Base-by-base conservation (phyloP, 2,113 vertebrate species). In the Mustela lutreola region DNA sequence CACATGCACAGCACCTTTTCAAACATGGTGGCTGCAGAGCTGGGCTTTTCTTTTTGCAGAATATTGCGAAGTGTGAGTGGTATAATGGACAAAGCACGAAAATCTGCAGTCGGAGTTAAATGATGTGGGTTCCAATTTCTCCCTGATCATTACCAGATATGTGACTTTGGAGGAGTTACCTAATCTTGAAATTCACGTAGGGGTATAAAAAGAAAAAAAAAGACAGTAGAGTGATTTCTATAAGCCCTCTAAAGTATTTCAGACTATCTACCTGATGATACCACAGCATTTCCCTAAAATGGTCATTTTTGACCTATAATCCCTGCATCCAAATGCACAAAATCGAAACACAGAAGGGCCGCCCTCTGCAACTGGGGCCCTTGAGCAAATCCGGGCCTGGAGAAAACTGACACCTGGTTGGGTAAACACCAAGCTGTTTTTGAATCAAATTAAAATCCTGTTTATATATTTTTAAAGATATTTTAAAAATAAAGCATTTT, bases 391-490 rank as follows among this genome's bases (percentile, higher is more conserved):
- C 63, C 10, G 26, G 26, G 22, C n/a, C 63, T 24, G 5, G 33
- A 36, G 12, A 92, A 26, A 96, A 63, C 7, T 7, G 1, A 84
- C 50, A 84, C 86, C 28, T 92, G 31, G 24, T 33, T 91, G 39
- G 33, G 42, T 42, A 84, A 94, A 83, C 11, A 63, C 18, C 65
- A 65, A 76, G 36, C 65, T 60, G 36, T 45, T 81, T 95, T 80
- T 31, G 60, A 85, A 73, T 71, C n/a, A 95, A 95, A 53, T 83
- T 36, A 85, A 91, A 97, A 86, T 73, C 2, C 39, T 91, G 24
- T 45, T 67, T 94, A 63, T 53, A 63, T 70, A 63, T 91, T 94
- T 91, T 50, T 11, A 39, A 50, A 80, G 48, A 58, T 65, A 78
- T 53, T 78, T 82, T 73, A 56, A 39, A 86, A 76, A 12, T 73